Conservation (phyloP, 2,888 invertebrate species). For the Rhagophthalmus giganteus region DNA sequence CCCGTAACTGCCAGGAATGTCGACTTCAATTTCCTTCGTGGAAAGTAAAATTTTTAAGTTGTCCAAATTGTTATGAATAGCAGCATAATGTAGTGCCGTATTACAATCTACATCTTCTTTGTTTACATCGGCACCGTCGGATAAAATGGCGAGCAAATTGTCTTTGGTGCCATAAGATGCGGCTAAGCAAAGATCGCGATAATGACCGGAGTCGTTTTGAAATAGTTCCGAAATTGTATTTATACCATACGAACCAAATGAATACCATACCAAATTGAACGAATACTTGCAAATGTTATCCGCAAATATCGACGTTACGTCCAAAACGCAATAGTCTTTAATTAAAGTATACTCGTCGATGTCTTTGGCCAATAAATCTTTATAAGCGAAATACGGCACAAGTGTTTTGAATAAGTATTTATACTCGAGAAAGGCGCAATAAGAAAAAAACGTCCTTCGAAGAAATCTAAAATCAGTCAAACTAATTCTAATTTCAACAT, state of each 20-base stretch:
- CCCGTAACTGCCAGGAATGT: background rate
- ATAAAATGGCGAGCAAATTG: background rate
- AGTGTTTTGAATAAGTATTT: background rate
- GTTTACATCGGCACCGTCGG: background rate
- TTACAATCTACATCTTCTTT: background rate
- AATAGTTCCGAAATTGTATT: background rate
- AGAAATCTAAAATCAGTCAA: too few species aligned
- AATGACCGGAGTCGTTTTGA: background rate
- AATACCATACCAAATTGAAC: too few species aligned
- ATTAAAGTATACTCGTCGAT: background rate
- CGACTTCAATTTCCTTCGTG: background rate
- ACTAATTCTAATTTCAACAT: background rate
- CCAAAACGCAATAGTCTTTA: background rate
- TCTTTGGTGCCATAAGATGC: background rate
- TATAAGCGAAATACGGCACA: background rate
- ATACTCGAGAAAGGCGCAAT: background rate
- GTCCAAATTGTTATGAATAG: background rate
- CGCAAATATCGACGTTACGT: background rate
- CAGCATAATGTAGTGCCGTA: constrained; percentile 1
- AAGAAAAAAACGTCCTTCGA: background rate
- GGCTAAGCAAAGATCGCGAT: background rate
- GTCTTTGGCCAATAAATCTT: background rate
- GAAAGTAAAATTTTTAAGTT: background rate
- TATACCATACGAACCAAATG: too few species aligned
- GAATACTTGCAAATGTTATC: background rate